Conservation (phyloP, 2,888 invertebrate species). For the Lacanobia oleracea region DNA sequence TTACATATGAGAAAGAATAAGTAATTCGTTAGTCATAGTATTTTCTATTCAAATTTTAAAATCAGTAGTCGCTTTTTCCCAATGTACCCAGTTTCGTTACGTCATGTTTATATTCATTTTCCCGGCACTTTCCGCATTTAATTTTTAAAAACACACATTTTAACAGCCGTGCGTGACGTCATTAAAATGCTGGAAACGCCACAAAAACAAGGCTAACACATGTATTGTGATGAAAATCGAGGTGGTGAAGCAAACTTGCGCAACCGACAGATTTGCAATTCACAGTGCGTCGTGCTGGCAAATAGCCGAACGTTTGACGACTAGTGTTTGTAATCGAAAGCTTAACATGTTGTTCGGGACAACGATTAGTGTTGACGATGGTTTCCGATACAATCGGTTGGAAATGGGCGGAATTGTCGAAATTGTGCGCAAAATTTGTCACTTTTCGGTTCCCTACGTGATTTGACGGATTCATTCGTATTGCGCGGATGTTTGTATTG, state of each 20-base stretch:
- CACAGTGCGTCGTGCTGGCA: constrained; percentile 73
- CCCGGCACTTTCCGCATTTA: constrained; percentile 1
- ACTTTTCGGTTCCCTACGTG: constrained; percentile 41
- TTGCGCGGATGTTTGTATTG: neutral
- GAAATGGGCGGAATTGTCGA: constrained; percentile 25
- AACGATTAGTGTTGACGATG: constrained; percentile 68
- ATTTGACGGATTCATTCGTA: constrained; percentile 13
- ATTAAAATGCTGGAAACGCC: constrained; percentile 47
- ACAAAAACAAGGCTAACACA: constrained; percentile 49
- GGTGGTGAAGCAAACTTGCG: constrained; percentile 50
- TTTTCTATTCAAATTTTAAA: neutral
- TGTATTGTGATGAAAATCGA: constrained; percentile 64
- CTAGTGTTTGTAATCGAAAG: constrained; percentile 74
- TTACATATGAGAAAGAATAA: neutral
- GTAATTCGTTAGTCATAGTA: neutral
- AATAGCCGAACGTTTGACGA: constrained; percentile 73
- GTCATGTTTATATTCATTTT: neutral
- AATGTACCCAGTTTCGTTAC: neutral
- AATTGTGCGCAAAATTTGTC: constrained; percentile 41
- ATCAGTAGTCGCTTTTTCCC: neutral
- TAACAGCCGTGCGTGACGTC: constrained; percentile 14
- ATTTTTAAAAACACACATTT: constrained; percentile 1
- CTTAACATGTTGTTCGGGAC: constrained; percentile 73
- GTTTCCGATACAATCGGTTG: constrained; percentile 58
- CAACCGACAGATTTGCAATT: constrained; percentile 73